Conservation (phyloP, 2,888 invertebrate species). For the Cancer borealis region DNA sequence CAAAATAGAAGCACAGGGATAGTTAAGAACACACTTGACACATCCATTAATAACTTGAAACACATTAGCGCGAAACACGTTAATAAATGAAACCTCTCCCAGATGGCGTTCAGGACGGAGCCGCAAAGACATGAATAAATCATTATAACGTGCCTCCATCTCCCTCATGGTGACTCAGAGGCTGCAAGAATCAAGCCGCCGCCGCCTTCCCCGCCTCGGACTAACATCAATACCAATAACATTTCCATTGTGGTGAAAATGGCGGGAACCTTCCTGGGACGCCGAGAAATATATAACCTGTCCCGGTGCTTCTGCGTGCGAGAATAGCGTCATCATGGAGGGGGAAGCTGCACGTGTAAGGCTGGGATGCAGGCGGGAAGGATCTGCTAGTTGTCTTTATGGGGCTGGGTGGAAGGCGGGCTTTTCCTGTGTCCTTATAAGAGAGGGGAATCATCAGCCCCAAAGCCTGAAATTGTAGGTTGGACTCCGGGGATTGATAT, state of each 20-base stretch:
- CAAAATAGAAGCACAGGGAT: neutral
- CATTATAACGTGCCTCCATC: neutral
- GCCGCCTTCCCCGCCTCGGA: neutral
- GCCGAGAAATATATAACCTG: conserved; percentile 14
- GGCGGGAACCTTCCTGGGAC: neutral
- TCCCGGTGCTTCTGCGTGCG: neutral
- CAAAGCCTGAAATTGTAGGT: conserved; percentile 43
- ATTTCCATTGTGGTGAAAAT: conserved; percentile 35
- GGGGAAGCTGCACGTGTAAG: neutral
- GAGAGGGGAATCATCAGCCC: conserved; percentile 12
- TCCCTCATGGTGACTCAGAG: neutral
- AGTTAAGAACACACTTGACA: neutral
- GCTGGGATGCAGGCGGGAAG: neutral
- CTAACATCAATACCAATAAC: conserved; percentile 35
- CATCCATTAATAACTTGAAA: neutral
- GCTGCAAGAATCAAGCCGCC: neutral
- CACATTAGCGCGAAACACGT: neutral
- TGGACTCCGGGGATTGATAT: conserved; percentile 47
- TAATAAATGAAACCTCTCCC: neutral
- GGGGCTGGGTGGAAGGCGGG: neutral
- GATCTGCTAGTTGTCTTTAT: conserved; percentile 4
- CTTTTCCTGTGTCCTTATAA: conserved; percentile 36
- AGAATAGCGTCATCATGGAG: conserved; percentile 20
- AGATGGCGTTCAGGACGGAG: neutral
- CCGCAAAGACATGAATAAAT: neutral